Conservation (phyloP, 2,888 invertebrate species). For the Rhodophaea formosa region DNA sequence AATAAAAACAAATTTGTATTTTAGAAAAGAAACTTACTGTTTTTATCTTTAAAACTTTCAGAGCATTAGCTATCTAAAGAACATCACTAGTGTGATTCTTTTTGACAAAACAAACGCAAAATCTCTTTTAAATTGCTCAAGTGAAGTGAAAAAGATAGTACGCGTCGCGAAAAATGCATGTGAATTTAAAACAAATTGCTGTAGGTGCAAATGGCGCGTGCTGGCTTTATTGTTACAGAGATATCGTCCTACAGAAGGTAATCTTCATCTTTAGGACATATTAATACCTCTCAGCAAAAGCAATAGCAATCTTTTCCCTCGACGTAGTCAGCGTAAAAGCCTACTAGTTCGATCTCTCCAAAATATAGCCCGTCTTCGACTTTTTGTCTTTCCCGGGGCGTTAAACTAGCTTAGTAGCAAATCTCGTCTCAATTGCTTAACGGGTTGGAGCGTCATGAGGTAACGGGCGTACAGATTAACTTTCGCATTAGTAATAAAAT, state of each 20-base stretch:
- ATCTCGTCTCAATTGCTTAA: no score
- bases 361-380: no score
- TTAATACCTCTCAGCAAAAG: no score
- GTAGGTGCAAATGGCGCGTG: constrained; percentile 60
- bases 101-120: constrained; percentile 27
- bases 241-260: background rate
- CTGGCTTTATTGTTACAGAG: constrained; percentile 40
- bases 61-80: constrained; percentile 1
- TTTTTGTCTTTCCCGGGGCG: no score
- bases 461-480: no score
- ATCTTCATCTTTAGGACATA: background rate
- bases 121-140: constrained; percentile 48
- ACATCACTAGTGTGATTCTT: constrained; percentile 1
- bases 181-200: constrained; percentile 62
- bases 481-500: no score
- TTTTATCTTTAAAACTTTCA: constrained; percentile 4
- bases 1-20: background rate
- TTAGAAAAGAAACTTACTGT: background rate
- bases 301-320: no score
- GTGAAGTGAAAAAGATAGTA: constrained; percentile 43
- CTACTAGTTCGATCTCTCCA: no score
- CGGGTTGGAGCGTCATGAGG: no score
- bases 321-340: no score
- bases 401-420: no score
- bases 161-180: constrained; percentile 48